Conservation (phyloP, 2,888 invertebrate genomes). For the Morinoia aosen region DNA sequence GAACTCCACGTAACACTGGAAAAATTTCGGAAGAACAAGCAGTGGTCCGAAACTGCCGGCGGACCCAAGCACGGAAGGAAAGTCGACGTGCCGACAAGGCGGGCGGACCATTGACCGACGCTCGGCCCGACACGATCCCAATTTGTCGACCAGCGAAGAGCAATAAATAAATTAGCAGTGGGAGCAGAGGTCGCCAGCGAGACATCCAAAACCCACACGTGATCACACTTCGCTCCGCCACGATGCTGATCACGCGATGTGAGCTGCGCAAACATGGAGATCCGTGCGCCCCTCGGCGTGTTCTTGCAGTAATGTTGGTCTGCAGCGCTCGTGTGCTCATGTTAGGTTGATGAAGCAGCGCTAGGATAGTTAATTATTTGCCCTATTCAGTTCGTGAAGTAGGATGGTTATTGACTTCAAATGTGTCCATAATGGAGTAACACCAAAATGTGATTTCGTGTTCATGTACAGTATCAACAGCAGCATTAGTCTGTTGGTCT, state of each 20-base stretch:
- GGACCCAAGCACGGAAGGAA: not conserved
- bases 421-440: not conserved
- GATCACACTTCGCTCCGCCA: not conserved
- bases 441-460: not conserved
- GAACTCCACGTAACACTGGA: not conserved
- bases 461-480: too few species aligned
- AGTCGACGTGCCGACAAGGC: not conserved
- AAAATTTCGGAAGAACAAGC: not conserved
- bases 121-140: not conserved
- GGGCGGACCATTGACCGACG: not conserved
- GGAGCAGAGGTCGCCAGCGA: slow-evolving; percentile 7
- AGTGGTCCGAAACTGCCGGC: not conserved
- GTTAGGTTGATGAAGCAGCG: not conserved
- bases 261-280: not conserved
- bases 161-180: slow-evolving; percentile 47
- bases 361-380: not conserved
- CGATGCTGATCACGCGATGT: not conserved
- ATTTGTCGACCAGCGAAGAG: not conserved
- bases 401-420: not conserved
- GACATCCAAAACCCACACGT: slow-evolving; percentile 37
- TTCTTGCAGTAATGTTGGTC: not conserved
- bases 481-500: too few species aligned
- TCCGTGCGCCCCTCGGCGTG: not conserved
- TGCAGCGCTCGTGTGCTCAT: not conserved
- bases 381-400: not conserved